Percentiles rank a stretch among this genome's conserved stretches.
Evolutionary conservation across 2,113 vertebrate genomes (phyloP).

Genomic region (Bujurquina vittata): DNA sequence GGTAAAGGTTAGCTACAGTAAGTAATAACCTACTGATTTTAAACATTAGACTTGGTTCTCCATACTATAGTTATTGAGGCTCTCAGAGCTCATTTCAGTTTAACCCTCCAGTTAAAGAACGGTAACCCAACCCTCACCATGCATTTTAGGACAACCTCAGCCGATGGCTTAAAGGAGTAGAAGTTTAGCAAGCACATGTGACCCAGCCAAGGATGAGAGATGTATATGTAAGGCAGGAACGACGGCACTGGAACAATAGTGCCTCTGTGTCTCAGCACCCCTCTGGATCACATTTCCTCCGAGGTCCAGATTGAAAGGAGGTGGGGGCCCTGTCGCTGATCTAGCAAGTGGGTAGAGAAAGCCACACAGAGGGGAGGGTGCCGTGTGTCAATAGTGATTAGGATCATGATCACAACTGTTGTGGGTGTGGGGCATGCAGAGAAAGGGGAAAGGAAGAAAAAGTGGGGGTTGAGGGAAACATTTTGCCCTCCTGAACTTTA

Average conservation of each 20-base stretch:
- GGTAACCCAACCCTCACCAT: constrained; percentile 64
- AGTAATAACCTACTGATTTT: background rate
- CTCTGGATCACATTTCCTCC: constrained; percentile 78
- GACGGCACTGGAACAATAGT: constrained; percentile 71
- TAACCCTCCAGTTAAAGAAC: constrained; percentile 46
- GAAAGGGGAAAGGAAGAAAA: background rate
- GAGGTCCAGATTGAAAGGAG: constrained; percentile 68
- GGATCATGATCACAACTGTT: constrained; percentile 65
- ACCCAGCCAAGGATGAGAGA: constrained; percentile 55
- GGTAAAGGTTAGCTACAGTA: background rate
- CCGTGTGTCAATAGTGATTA: constrained; percentile 74
- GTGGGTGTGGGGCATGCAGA: constrained; percentile 33
- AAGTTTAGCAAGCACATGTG: constrained; percentile 63
- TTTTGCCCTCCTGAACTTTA: constrained; percentile 55
- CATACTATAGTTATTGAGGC: constrained; percentile 19
- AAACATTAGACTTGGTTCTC: constrained; percentile 17
- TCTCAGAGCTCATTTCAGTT: constrained; percentile 46
- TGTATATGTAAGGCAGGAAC: constrained; percentile 53
- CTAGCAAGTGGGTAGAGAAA: constrained; percentile 52
- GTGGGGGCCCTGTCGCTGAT: constrained; percentile 67
- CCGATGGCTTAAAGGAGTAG: constrained; percentile 58
- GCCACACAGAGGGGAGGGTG: constrained; percentile 72
- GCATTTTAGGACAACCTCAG: constrained; percentile 69
- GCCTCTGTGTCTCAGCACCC: constrained; percentile 73
- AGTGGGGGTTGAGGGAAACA: constrained; percentile 4